Evolutionary conservation across 2,797 vertebrate species (phyloP), one percentile per base, ranked within the genome.

Genomic region (Eulemur albifrons): DNA sequence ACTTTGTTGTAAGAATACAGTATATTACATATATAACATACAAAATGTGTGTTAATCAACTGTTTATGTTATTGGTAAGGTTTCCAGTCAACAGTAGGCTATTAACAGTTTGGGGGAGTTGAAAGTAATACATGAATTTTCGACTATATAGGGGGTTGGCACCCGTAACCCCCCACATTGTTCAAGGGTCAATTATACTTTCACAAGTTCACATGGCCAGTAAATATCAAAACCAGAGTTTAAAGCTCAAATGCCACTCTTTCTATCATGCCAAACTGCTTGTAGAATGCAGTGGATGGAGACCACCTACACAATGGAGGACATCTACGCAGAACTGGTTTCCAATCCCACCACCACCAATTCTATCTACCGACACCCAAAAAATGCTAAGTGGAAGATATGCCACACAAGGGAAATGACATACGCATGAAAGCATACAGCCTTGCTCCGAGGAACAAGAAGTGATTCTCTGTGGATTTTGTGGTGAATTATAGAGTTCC

Each of bases 401-500:
- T 2, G 27, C 30, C 87, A 38, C 67, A n/a, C 27, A 32, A n/a
- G 35, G 50, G 54, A 94, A 97, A 88, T 57, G n/a, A 77, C 80
- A 32, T 21, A 27, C 40, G 2, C 57, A 90, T 10, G 15, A 92
- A 93, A 90, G 87, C 32, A 32, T 3, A 43, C 0, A 57, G 52
- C 59, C 67, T 76, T 92, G 57, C 59, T 79, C 61, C 59, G 48
- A 96, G 54, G 76, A 95, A 93, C 61, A 93, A 93, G 97, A 95
- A 92, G 67, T 85, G 86, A 76, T 57, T 96, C 92, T 83, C 4
- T 40, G 65, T 40, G 57, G 83, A 85, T 48, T 83, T 21, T 82
- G 61, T 79, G 73, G 32, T 72, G 20, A 93, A 80, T 86, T 40
- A 83, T 5, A 86, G 76, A 80, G 63, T 86, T 70, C 69, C 59